Conservation (phyloP, 2,113 vertebrate species). For the Phaethornis superciliosus region DNA sequence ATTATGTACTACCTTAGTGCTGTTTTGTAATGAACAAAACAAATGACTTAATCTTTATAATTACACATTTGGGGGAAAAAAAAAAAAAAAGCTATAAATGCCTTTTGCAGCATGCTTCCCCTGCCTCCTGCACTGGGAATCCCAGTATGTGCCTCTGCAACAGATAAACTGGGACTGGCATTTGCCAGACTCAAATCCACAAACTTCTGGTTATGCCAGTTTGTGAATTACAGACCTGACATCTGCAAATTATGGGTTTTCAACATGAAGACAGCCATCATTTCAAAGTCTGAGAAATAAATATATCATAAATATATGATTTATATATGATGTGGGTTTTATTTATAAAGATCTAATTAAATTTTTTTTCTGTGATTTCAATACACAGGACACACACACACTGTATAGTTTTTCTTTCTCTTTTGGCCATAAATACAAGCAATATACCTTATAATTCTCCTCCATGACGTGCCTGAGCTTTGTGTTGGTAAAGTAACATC, state of each 20-base stretch:
- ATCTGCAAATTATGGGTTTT: slow-evolving; percentile 58
- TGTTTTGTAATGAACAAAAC: slow-evolving; percentile 15
- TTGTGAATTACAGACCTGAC: slow-evolving; percentile 56
- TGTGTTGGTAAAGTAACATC: slow-evolving; percentile 24
- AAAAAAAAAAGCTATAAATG: neutral
- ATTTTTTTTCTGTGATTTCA: slow-evolving; percentile 49
- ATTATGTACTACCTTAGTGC: neutral
- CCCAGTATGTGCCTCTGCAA: slow-evolving; percentile 22
- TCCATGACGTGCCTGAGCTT: neutral
- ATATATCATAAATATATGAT: slow-evolving; percentile 20
- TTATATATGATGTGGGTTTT: neutral
- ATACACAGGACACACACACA: neutral
- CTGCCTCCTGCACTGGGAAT: neutral
- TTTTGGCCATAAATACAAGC: slow-evolving; percentile 1
- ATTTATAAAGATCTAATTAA: slow-evolving; percentile 48
- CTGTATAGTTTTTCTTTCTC: neutral
- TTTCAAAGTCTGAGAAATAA: slow-evolving; percentile 49
- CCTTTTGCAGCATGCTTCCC: neutral
- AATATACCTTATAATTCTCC: slow-evolving; percentile 18
- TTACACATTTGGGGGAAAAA: neutral
- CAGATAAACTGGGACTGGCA: neutral
- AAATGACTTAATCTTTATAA: neutral
- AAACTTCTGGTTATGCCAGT: slow-evolving; percentile 28
- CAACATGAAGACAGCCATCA: neutral
- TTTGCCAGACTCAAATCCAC: slow-evolving; percentile 27